phyloP scores from a whole-genome alignment of 2,797 vertebrate genomes.

The Hoplostethus atlanticus region DNA sequence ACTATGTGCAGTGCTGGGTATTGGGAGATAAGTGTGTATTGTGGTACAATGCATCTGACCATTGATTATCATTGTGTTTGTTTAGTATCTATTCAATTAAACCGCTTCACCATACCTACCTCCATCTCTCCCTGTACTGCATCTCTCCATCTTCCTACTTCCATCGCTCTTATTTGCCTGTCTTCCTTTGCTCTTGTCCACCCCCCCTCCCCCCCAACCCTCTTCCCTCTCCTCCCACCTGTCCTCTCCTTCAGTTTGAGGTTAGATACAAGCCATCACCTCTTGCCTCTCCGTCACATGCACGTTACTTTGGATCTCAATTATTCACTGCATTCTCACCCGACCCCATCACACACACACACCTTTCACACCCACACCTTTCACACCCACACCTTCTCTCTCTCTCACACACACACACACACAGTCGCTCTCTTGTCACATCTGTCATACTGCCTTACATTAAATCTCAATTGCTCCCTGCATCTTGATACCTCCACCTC shows the following conservation, averaged over 20 bases:
- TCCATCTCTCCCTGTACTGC: too few relatives aligned
- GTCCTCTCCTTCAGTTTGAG: not conserved
- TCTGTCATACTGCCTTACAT: not conserved
- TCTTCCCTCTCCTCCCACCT: not conserved
- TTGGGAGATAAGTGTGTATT: too few relatives aligned
- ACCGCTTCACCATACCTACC: too few relatives aligned
- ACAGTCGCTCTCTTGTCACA: not conserved
- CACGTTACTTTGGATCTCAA: slow-evolving; percentile 9
- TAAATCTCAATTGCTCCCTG: slow-evolving; percentile 8
- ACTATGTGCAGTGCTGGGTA: too few relatives aligned
- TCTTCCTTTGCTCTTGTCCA: too few relatives aligned
- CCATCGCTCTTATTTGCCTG: not conserved
- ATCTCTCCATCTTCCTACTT: too few relatives aligned
- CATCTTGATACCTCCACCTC: not conserved
- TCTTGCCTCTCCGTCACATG: not conserved
- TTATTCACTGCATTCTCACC: slow-evolving; percentile 3
- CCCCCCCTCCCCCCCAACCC: not conserved
- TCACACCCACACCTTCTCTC: not conserved
- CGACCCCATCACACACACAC: not conserved
- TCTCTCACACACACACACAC: not conserved
- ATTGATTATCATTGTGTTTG: too few relatives aligned
- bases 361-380: not conserved
- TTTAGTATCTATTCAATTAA: too few relatives aligned
- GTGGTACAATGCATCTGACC: too few relatives aligned
- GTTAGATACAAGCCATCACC: not conserved